These are phyloP conservation scores for Sapajus apella DNA, from an alignment of 2,113 vertebrate species.

Conservation along the genomic window DNA sequence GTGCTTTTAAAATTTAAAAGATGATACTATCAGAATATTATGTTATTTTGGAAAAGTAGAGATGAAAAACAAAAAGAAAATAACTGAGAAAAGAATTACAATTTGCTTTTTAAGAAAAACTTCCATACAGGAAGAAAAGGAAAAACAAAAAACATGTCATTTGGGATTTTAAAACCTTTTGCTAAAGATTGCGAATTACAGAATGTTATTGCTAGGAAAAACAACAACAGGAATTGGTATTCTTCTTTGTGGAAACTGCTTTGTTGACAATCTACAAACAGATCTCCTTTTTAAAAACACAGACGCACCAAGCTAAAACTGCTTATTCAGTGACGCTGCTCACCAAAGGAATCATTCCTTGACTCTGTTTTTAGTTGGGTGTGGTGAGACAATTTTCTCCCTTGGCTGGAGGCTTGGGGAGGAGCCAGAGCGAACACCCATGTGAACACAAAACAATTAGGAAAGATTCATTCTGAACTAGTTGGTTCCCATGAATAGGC, in stretches of 20 bases:
- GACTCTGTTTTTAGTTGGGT: slow-evolving; percentile 82
- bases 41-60: background rate
- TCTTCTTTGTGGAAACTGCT: slow-evolving; percentile 8
- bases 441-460: slow-evolving; percentile 78
- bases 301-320: slow-evolving; percentile 72
- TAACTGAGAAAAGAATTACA: background rate
- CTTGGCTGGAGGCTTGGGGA: slow-evolving; percentile 73
- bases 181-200: background rate
- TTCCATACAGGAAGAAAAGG: background rate
- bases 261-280: slow-evolving; percentile 11
- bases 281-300: slow-evolving; percentile 6
- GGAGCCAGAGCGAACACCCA: slow-evolving; percentile 80
- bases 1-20: background rate
- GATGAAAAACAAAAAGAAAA: background rate
- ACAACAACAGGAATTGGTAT: background rate
- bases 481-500: slow-evolving; percentile 70
- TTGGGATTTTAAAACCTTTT: background rate
- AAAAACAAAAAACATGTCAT: background rate
- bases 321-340: slow-evolving; percentile 81
- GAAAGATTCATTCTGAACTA: slow-evolving; percentile 74
- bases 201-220: background rate
- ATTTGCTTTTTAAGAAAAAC: slow-evolving; percentile 7
- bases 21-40: background rate
- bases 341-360: slow-evolving; percentile 80
- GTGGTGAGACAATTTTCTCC: slow-evolving; percentile 83